Conservation (phyloP, 2,797 vertebrate species). For the Protonibea diacanthus region DNA sequence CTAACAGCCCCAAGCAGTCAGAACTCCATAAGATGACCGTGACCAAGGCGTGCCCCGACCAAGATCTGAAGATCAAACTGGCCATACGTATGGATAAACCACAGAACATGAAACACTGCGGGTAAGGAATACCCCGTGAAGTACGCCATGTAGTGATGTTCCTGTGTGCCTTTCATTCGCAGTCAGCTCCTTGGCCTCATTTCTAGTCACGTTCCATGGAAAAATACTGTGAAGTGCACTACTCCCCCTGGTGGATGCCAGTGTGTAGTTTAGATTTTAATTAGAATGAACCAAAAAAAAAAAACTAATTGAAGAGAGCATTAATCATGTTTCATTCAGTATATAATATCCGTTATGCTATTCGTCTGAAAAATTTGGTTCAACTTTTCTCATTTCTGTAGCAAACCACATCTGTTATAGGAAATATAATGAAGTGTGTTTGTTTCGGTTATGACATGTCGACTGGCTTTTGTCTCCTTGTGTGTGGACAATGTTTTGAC, state of each 20-base stretch:
- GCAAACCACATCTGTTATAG: not conserved
- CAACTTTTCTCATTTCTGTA: not conserved
- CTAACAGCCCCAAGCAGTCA: conserved; percentile 98
- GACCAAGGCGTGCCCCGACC: conserved; percentile 98
- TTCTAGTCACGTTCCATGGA: conserved; percentile 76
- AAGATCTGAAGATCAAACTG: conserved; percentile 98
- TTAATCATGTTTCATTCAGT: conserved; percentile 2
- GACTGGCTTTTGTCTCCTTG: conserved; percentile 32
- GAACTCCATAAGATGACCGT: conserved; percentile 99
- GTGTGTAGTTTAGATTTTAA: conserved; percentile 46
- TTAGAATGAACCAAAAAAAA: conserved; percentile 14
- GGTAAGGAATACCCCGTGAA: conserved; percentile 84
- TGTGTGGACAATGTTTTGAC: conserved; percentile 57
- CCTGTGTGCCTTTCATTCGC: conserved; percentile 49
- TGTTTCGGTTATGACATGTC: conserved; percentile 1
- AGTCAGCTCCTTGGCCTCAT: conserved; percentile 81
- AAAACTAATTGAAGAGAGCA: conserved; percentile 13
- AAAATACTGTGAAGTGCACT: conserved; percentile 76
- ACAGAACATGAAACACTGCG: conserved; percentile 99
- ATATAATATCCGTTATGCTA: not conserved
- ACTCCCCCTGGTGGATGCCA: conserved; percentile 80
- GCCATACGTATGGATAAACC: conserved; percentile 99
- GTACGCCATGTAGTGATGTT: conserved; percentile 5
- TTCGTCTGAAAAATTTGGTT: not conserved
- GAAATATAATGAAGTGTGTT: conserved; percentile 4